Evolutionary conservation across 1,140 invertebrate species (phyloP), one percentile per base, ranked within the genome.

Genomic region (Hesperophylax magnus): DNA sequence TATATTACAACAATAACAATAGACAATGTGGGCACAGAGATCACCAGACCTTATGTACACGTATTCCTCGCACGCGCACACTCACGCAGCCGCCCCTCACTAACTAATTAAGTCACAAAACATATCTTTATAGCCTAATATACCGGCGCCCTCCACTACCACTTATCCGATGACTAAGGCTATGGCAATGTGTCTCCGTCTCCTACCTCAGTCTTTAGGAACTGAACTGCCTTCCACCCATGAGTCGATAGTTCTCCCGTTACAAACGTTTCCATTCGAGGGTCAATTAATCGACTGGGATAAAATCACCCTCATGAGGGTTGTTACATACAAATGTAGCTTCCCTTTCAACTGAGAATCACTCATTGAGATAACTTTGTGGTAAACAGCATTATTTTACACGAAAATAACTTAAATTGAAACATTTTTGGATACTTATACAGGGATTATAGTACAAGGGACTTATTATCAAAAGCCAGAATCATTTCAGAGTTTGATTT

Each of bases 1-100:
- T 83, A 81, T 83, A 81, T 83, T 83, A 83, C 82, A 82, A 78
- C 56, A 69, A 77, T 71, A 74, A 83, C 79, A 83, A 83, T 81
- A 80, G 78, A 80, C 82, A 82, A 81, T 81, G 74, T 65, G 75
- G 22, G 63, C 47, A 27, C 77, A 31, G 53, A 72, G 20, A 47
- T 47, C 39, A 47, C 39, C 39, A 47, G 39, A 47, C 39, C 39
- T 14, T 47, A 47, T 47, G 39, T 47, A 47, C 39, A 47, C 39
- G 39, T 47, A 47, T 47, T 47, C 67, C 74, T 60, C 56, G 24
- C 61, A 20, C 58, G 11, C 65, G 76, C 76, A 39, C 17, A 34
- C 34, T 34, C 34, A 18, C 54, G 34, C n/a, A 31, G 58, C 39
- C 47, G 39, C 52, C 69, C 47, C 58, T 79, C 69, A 71, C 69